These are phyloP conservation scores for Eonycteris spelaea DNA, from an alignment of 2,113 vertebrate genomes.

Conservation along the genomic window DNA sequence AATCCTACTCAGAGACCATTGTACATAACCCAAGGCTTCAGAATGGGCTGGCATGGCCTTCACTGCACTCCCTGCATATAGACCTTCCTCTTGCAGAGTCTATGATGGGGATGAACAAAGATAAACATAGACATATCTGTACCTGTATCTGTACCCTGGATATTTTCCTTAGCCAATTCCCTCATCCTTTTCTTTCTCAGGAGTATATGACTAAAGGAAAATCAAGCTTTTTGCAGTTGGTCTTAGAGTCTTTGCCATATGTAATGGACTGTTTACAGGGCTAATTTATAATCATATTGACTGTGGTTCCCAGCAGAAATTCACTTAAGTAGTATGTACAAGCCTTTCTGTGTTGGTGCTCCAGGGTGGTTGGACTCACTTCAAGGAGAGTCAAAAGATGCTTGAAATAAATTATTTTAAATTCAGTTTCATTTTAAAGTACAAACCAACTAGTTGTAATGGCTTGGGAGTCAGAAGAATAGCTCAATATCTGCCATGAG, in stretches of 20 bases:
- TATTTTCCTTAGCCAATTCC: not conserved
- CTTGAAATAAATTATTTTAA: not conserved
- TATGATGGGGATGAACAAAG: not conserved
- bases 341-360: not conserved
- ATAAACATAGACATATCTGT: not conserved
- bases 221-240: not conserved
- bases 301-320: conserved; percentile 12
- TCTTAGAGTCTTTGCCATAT: not conserved
- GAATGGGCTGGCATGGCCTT: not conserved
- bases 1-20: not conserved
- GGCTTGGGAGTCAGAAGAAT: not conserved
- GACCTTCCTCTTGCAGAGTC: not conserved
- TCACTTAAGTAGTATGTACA: not conserved
- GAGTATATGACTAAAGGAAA: not conserved
- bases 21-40: not conserved
- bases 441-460: not conserved
- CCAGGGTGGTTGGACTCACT: not conserved
- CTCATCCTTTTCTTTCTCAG: not conserved
- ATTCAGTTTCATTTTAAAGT: conserved; percentile 25
- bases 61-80: fast-evolving
- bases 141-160: not conserved
- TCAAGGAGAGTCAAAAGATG: not conserved
- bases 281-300: not conserved
- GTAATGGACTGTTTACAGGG: not conserved
- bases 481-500: not conserved